Evolutionary conservation across 2,113 vertebrate genomes (phyloP).

Genomic region (Drymodes brunneopygia): DNA sequence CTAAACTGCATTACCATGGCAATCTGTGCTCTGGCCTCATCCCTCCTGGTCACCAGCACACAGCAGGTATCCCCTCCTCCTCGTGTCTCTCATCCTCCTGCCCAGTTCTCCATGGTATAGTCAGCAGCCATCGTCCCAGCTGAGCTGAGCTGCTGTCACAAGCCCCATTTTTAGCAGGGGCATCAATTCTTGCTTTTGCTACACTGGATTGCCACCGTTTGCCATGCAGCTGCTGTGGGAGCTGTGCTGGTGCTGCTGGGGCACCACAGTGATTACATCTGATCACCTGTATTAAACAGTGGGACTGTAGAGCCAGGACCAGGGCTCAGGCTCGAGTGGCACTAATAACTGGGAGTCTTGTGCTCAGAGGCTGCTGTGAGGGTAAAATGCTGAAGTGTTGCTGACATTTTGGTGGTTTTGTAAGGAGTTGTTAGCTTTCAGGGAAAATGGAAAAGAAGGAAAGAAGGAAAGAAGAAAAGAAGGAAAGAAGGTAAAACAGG

Average conservation of each 20-base stretch:
- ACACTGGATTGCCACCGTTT: not conserved
- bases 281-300: not conserved
- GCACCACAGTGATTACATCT: not conserved
- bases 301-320: not conserved
- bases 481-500: not conserved
- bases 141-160: not conserved
- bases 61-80: not conserved
- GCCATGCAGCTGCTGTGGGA: not conserved
- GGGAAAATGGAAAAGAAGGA: not conserved
- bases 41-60: not conserved
- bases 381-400: not conserved
- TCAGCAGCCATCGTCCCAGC: not conserved
- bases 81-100: not conserved
- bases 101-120: accelerated
- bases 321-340: not conserved
- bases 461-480: not conserved
- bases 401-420: not conserved
- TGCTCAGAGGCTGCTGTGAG: not conserved
- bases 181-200: not conserved
- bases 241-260: not conserved
- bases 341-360: not conserved
- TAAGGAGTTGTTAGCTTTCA: not conserved
- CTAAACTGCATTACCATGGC: not conserved
- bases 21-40: not conserved
- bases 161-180: not conserved